Evolutionary conservation across 2,888 invertebrate genomes (phyloP).

Genomic region (Polydrusus cervinus): DNA sequence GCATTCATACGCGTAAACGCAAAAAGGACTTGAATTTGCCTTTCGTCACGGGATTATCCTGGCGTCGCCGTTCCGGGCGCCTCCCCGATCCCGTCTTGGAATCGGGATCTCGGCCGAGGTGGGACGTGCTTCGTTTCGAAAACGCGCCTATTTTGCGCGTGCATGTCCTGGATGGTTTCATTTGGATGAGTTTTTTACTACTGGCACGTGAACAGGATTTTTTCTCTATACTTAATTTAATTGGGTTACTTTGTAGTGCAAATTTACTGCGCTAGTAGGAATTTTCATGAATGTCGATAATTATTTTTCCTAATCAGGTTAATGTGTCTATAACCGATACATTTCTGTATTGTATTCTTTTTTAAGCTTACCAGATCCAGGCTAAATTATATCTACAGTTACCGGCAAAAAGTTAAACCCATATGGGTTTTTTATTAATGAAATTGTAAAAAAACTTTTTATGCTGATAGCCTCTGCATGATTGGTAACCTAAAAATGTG

Average conservation of each 20-base stretch:
- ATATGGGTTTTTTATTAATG: too few relatives aligned
- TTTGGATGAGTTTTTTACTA: constrained; percentile 49
- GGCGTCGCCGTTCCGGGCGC: constrained; percentile 72
- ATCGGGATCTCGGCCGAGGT: constrained; percentile 51
- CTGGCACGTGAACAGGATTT: constrained; percentile 46
- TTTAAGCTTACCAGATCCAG: too few relatives aligned
- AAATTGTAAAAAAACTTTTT: too few relatives aligned
- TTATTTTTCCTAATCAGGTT: too few relatives aligned
- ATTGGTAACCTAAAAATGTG: too few relatives aligned
- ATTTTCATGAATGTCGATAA: too few relatives aligned
- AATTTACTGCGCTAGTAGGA: too few relatives aligned
- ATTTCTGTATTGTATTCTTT: too few relatives aligned
- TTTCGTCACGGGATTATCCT: constrained; percentile 67
- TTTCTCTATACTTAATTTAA: background rate
- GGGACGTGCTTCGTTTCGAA: constrained; percentile 69
- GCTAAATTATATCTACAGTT: too few relatives aligned
- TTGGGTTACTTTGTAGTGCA: background rate
- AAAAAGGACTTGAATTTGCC: constrained; percentile 48
- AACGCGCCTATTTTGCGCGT: constrained; percentile 69
- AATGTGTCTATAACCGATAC: too few relatives aligned
- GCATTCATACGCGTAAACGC: constrained; percentile 43
- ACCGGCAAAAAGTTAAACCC: too few relatives aligned
- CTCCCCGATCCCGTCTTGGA: constrained; percentile 56
- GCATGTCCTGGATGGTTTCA: constrained; percentile 61
- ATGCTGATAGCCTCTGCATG: too few relatives aligned